Conservation (phyloP, 2,797 vertebrate species). For the Silurus lanzhouensis region DNA sequence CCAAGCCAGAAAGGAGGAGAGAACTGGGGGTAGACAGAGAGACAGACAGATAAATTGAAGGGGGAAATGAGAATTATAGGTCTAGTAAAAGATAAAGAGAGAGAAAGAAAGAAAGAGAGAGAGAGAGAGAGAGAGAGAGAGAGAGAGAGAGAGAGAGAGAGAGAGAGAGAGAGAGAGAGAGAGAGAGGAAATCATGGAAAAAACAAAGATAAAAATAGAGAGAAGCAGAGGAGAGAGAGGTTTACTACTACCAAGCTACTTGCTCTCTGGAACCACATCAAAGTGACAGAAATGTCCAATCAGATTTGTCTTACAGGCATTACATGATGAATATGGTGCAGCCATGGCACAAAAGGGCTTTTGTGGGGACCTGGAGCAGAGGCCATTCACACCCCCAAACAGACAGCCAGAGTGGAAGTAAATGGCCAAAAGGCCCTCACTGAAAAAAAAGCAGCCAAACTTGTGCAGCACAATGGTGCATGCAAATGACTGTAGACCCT, state of each 20-base stretch:
- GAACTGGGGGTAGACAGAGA: constrained; percentile 64
- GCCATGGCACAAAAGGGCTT: constrained; percentile 80
- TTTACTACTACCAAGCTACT: constrained; percentile 81
- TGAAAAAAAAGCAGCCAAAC: constrained; percentile 80
- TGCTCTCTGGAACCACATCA: constrained; percentile 83
- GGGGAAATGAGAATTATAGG: constrained; percentile 57
- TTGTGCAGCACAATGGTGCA: constrained; percentile 82
- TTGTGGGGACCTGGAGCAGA: constrained; percentile 80
- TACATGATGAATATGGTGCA: constrained; percentile 87
- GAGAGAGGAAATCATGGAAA: constrained; percentile 16
- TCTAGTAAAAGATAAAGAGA: neutral
- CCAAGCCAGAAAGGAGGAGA: constrained; percentile 71
- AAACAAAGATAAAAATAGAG: constrained; percentile 42
- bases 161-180: neutral
- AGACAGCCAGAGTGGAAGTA: constrained; percentile 87
- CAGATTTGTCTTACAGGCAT: constrained; percentile 89
- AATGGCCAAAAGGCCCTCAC: constrained; percentile 82
- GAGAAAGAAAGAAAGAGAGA: neutral
- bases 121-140: neutral
- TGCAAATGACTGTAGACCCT: constrained; percentile 76
- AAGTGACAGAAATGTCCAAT: constrained; percentile 87
- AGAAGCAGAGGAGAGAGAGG: constrained; percentile 71
- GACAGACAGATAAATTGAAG: constrained; percentile 50
- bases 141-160: constrained; percentile 1
- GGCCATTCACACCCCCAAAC: constrained; percentile 83